A percentile compares a stretch with the other conserved stretches of the same genome.
phyloP scores from a whole-genome alignment of 2,888 invertebrate genomes.

The Endotricha flammealis region DNA sequence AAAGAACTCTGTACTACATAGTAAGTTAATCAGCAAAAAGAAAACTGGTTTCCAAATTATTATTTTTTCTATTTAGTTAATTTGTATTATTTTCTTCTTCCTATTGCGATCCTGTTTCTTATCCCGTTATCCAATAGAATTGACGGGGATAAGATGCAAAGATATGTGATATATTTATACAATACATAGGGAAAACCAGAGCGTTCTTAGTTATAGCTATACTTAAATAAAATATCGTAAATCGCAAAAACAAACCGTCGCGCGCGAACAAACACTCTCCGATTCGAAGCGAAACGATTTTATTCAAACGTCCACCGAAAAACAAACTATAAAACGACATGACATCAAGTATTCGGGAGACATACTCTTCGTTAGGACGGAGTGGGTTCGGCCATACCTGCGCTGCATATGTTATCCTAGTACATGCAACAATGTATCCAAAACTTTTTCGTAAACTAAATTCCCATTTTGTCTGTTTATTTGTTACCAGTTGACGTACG shows the following conservation, averaged over 20 bases:
- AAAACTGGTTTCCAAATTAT: too few relatives aligned
- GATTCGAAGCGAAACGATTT: not conserved
- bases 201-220: too few relatives aligned
- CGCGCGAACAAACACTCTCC: constrained; percentile 1
- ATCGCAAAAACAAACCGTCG: not conserved
- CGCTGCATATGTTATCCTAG: constrained; percentile 67
- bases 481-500: constrained; percentile 63
- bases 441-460: constrained; percentile 58
- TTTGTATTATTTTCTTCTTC: too few relatives aligned
- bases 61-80: too few relatives aligned
- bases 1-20: too few relatives aligned
- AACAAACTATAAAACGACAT: constrained; percentile 42
- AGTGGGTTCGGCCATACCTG: constrained; percentile 55
- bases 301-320: constrained; percentile 21
- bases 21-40: too few relatives aligned
- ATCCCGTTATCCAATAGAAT: too few relatives aligned
- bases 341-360: constrained; percentile 64
- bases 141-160: too few relatives aligned
- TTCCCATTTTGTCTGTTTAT: constrained; percentile 60
- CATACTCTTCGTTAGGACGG: constrained; percentile 68
- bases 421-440: constrained; percentile 25
- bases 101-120: too few relatives aligned
- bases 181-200: too few relatives aligned
- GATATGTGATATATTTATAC: too few relatives aligned
- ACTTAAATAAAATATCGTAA: too few relatives aligned